phyloP scores from a whole-genome alignment of 2,797 vertebrate species.

The Sternotherus odoratus region DNA sequence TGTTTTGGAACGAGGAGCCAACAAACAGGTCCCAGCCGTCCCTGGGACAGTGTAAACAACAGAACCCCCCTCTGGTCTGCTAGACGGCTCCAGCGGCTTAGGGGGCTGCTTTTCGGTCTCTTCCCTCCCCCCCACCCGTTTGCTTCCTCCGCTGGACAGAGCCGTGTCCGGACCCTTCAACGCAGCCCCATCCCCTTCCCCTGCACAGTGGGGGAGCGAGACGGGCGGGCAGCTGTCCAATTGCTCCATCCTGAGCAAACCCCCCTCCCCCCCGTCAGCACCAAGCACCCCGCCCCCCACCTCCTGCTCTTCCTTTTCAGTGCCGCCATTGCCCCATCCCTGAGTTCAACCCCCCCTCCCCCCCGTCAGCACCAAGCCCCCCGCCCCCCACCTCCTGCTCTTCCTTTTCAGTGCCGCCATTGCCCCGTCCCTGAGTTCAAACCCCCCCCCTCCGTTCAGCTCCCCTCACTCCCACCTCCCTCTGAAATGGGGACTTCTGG shows the following conservation, averaged over 20 bases:
- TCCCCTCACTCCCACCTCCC: not conserved
- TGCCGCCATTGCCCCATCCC: not conserved
- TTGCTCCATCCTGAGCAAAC: not conserved
- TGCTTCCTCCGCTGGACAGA: not conserved
- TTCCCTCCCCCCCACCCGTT: not conserved
- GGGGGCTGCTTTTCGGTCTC: not conserved
- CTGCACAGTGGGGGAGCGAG: not conserved
- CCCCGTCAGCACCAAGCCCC: not conserved
- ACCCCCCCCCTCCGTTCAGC: not conserved
- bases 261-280: fast-evolving
- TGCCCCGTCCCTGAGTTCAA: not conserved
- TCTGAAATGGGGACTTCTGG: not conserved
- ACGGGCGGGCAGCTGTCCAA: not conserved
- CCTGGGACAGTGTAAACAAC: not conserved
- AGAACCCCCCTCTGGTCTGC: not conserved
- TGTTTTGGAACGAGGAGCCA: not conserved
- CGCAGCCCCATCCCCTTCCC: not conserved
- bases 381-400: not conserved
- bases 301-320: not conserved
- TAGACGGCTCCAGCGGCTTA: not conserved
- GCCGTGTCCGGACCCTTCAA: not conserved
- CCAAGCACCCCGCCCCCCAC: not conserved
- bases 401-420: not conserved
- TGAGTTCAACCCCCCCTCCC: not conserved
- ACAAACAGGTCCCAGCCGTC: not conserved